Evolutionary conservation across 1,140 invertebrate genomes (phyloP), one percentile per base, ranked within the genome.

Genomic region (Bombus pascuorum): DNA sequence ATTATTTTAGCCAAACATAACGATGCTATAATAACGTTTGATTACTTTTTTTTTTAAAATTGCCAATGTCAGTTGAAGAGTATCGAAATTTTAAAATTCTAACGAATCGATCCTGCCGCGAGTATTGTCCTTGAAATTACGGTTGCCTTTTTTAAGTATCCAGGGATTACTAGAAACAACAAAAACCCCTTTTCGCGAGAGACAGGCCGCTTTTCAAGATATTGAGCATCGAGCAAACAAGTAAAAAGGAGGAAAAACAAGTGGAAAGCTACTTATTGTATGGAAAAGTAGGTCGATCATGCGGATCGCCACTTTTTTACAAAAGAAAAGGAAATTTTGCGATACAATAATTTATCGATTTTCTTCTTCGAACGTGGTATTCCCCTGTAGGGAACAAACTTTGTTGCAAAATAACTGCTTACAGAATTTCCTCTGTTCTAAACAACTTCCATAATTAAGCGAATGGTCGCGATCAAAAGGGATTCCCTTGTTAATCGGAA

Each of bases 401-500:
- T 18, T 25, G 32, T 9, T 5, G 39, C 5, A 34, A 72, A 44
- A 44, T n/a, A 72, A 72, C 39, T 42, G 28, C 28, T 22, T 12
- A 25, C 22, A 25, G 25, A n/a, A 42, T 42, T 72, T 72, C 9
- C 39, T n/a, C 3, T 9, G 34, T 28, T 47, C 8, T 18, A 8
- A 47, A 68, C 62, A 37, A 28, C n/a, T 44, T 65, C 15, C 53
- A 39, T 59, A 53, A 81, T 73, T 68, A 42, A 3, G n/a, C 18
- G 10, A 47, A 4, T 32, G 28, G 62, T 6, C 32, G 18, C 34
- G 42, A 42, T 42, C 25, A 44, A 42, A 70, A 42, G 47, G 72
- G 68, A 78, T 84, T 84, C 34, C n/a, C 22, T 42, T 22, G 44
- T 28, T 70, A 83, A 78, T 70, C 78, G 73, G 37, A 89, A 66